Percentiles rank a stretch among this genome's conserved stretches.
Conservation (phyloP, 1,140 invertebrate genomes). For the Hyles euphorbiae region DNA sequence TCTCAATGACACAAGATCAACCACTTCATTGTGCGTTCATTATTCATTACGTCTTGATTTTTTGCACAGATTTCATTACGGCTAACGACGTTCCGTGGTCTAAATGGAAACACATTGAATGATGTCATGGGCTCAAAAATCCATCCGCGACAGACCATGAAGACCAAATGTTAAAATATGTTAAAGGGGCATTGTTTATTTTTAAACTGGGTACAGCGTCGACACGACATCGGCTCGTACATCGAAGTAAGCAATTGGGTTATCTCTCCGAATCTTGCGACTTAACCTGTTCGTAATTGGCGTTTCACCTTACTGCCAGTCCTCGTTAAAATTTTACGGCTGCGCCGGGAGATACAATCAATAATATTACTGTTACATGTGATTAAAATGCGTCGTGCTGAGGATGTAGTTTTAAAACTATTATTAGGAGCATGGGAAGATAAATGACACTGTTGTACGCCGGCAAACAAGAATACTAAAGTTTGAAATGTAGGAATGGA, state of each 20-base stretch:
- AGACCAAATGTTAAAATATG: slow-evolving; percentile 9
- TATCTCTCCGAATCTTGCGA: slow-evolving; percentile 10
- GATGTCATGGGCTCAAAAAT: slow-evolving; percentile 28
- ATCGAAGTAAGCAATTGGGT: slow-evolving; percentile 16
- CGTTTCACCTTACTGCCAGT: slow-evolving; percentile 10
- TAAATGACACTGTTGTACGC: too few relatives aligned
- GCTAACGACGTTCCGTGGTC: slow-evolving; percentile 3
- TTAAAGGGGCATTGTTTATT: background rate
- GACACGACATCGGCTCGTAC: too few relatives aligned
- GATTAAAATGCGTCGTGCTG: too few relatives aligned
- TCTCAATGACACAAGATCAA: too few relatives aligned
- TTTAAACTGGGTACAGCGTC: too few relatives aligned
- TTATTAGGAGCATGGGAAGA: too few relatives aligned
- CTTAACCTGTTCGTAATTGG: slow-evolving; percentile 19
- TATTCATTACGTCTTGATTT: slow-evolving; percentile 3
- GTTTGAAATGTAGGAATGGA: too few relatives aligned
- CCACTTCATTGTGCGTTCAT: too few relatives aligned
- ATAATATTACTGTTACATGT: slow-evolving; percentile 1
- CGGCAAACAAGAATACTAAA: too few relatives aligned
- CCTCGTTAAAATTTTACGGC: slow-evolving; percentile 8
- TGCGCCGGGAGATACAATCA: slow-evolving; percentile 9
- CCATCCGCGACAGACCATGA: slow-evolving; percentile 22
- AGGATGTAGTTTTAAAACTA: too few relatives aligned
- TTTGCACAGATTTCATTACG: slow-evolving; percentile 3
- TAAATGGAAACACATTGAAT: slow-evolving; percentile 28